Evolutionary conservation across 1,140 invertebrate genomes (phyloP).

Genomic region (Brachionus manjavacas): DNA sequence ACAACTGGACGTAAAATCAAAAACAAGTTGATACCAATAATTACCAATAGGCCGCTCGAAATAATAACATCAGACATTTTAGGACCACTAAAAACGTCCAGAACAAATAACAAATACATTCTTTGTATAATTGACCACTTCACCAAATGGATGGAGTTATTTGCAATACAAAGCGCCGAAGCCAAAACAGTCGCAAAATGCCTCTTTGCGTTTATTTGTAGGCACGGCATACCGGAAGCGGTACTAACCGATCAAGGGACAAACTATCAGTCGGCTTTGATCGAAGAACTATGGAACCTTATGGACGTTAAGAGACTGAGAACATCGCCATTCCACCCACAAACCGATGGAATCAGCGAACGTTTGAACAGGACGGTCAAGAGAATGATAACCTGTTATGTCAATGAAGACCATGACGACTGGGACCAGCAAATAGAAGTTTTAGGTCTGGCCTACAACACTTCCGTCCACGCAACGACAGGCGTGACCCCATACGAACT

Average conservation of each 20-base stretch:
- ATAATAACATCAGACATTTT: too few species aligned
- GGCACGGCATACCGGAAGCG: not conserved
- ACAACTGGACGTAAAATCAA: not conserved
- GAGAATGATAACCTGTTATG: not conserved
- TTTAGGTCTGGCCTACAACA: not conserved
- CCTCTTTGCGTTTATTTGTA: not conserved
- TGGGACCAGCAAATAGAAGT: not conserved
- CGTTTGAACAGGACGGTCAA: slow-evolving; percentile 48
- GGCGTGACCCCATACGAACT: too few species aligned
- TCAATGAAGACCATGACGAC: not conserved
- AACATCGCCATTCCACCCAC: slow-evolving; percentile 49
- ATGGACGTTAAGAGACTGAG: slow-evolving; percentile 35
- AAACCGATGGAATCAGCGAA: slow-evolving; percentile 49
- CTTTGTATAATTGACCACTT: not conserved
- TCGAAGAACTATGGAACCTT: slow-evolving; percentile 6
- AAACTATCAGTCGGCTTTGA: not conserved
- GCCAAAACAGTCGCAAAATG: slow-evolving; percentile 6
- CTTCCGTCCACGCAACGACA: not conserved
- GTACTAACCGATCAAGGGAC: not conserved
- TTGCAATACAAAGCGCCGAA: not conserved
- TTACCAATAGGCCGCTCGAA: too few species aligned
- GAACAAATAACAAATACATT: too few species aligned
- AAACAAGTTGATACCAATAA: not conserved
- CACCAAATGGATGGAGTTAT: not conserved
- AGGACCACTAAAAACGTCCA: too few species aligned